A percentile compares a stretch with the other conserved stretches of the same genome.
These are phyloP conservation scores for Bombycilla garrulus DNA, from an alignment of 2,113 vertebrate genomes.

Conservation along the genomic window DNA sequence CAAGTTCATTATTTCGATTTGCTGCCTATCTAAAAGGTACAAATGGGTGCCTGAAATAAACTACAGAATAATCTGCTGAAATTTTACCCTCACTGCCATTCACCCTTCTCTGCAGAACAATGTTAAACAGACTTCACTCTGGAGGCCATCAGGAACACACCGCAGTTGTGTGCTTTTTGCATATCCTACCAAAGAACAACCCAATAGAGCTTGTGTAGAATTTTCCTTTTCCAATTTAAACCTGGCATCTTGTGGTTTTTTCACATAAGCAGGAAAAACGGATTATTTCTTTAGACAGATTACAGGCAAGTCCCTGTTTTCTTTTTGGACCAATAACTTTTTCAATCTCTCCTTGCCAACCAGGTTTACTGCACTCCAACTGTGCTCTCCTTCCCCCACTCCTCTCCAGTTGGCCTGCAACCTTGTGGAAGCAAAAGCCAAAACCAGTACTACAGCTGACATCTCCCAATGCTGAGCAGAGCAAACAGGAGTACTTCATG, in stretches of 20 bases:
- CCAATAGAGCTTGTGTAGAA: not conserved
- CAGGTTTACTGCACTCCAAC: not conserved
- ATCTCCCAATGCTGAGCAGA: not conserved
- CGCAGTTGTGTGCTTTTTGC: not conserved
- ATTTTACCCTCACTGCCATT: not conserved
- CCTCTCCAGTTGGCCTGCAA: slow-evolving; percentile 8
- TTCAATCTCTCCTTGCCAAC: not conserved
- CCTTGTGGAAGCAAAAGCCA: slow-evolving; percentile 16
- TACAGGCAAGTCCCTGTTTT: not conserved
- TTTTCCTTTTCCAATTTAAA: not conserved
- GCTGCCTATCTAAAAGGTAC: not conserved
- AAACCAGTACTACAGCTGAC: not conserved
- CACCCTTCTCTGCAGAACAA: not conserved
- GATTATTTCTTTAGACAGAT: not conserved
- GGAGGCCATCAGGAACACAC: not conserved
- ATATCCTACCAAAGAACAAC: not conserved
- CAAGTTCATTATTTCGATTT: not conserved
- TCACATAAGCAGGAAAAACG: not conserved
- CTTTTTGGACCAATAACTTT: not conserved
- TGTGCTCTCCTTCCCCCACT: not conserved
- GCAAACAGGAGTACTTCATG: not conserved
- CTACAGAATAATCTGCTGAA: not conserved
- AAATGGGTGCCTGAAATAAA: not conserved
- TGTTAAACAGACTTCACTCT: not conserved
- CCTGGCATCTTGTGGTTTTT: not conserved